Evolutionary conservation across 2,797 vertebrate species (phyloP).

Genomic region (Sebastolobus altivelis): DNA sequence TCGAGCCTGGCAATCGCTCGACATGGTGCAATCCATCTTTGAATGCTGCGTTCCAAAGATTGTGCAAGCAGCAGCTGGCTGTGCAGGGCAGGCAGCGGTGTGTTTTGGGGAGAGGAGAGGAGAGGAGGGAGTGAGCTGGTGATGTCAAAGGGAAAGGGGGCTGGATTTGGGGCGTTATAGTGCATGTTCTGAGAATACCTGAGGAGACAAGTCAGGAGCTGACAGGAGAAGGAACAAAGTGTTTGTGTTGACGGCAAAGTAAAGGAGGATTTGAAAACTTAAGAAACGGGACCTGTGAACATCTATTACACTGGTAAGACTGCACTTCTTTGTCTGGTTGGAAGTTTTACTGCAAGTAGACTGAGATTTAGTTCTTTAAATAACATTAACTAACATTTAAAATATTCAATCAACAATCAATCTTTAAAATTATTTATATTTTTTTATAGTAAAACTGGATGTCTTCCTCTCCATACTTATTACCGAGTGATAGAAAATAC

Average conservation of each 20-base stretch:
- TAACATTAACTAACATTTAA: neutral
- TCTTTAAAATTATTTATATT: neutral
- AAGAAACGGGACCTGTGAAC: slow-evolving; percentile 20
- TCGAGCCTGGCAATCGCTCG: neutral
- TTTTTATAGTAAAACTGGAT: neutral
- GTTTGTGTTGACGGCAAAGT: slow-evolving; percentile 52
- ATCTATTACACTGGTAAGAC: slow-evolving; percentile 66
- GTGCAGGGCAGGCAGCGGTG: slow-evolving; percentile 17
- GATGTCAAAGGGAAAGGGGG: slow-evolving; percentile 75
- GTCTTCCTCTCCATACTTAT: neutral
- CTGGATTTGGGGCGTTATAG: slow-evolving; percentile 67
- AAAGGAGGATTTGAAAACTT: slow-evolving; percentile 52
- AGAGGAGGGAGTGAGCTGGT: slow-evolving; percentile 63
- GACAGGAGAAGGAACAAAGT: slow-evolving; percentile 60
- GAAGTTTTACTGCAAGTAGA: neutral
- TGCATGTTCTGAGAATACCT: slow-evolving; percentile 78
- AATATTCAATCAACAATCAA: neutral
- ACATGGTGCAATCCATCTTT: slow-evolving; percentile 39
- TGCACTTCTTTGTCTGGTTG: slow-evolving; percentile 18
- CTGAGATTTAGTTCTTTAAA: neutral
- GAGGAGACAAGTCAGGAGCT: slow-evolving; percentile 80
- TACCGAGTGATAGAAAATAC: neutral
- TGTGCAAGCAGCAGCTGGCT: slow-evolving; percentile 58
- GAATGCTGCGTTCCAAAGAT: slow-evolving; percentile 9
- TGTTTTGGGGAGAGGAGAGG: slow-evolving; percentile 21